These are phyloP conservation scores for Cathartes aura DNA, from an alignment of 2,113 vertebrate species.

Conservation along the genomic window DNA sequence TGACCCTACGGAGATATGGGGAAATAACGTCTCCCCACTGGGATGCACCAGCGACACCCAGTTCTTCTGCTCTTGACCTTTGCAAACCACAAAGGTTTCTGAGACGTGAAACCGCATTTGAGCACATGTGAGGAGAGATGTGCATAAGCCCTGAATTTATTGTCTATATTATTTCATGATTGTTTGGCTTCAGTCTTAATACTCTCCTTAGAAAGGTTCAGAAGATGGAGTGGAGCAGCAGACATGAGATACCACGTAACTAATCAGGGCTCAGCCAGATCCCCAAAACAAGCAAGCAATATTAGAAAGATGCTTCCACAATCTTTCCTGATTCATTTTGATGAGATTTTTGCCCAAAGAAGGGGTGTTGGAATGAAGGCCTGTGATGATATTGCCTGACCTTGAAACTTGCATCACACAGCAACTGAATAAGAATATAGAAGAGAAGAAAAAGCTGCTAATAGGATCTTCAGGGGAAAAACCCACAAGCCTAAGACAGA, in stretches of 20 bases:
- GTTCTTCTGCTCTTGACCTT: neutral
- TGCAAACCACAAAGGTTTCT: neutral
- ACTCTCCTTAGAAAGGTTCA: neutral
- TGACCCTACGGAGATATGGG: rapidly evolving
- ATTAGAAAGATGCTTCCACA: neutral
- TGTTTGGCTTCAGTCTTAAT: neutral
- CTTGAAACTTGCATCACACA: neutral
- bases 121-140: neutral
- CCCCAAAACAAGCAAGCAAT: neutral
- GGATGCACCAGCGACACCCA: neutral
- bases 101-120: neutral
- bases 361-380: neutral
- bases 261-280: neutral
- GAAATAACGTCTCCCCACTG: neutral
- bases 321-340: neutral
- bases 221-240: neutral
- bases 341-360: neutral
- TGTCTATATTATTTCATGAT: neutral
- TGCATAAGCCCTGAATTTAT: neutral
- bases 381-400: neutral
- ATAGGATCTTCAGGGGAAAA: neutral
- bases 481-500: neutral
- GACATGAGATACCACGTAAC: neutral
- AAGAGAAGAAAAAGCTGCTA: neutral
- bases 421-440: neutral